Percentiles rank a stretch among this genome's conserved stretches.
phyloP scores from a whole-genome alignment of 2,888 invertebrate species.

The Tinea pellionella region DNA sequence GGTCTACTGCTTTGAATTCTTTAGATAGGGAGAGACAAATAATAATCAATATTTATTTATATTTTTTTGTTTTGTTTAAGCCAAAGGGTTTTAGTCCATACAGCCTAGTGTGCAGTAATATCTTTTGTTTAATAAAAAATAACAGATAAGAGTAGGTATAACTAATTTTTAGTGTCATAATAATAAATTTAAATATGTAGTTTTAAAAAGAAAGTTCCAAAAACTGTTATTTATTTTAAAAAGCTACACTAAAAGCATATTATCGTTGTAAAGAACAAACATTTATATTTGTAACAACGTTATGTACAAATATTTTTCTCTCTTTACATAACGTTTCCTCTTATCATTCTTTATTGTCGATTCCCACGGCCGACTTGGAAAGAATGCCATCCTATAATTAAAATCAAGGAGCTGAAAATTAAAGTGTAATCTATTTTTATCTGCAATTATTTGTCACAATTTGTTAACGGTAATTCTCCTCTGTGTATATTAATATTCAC shows the following conservation, averaged over 20 bases:
- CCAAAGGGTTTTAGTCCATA: too few relatives aligned
- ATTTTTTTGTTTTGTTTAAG: too few relatives aligned
- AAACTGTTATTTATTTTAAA: background rate
- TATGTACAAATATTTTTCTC: background rate
- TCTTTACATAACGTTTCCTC: slow-evolving; percentile 9
- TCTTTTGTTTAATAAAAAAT: too few relatives aligned
- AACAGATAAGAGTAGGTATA: too few relatives aligned
- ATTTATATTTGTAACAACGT: background rate
- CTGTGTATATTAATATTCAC: too few relatives aligned
- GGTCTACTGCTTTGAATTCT: background rate
- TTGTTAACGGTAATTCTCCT: too few relatives aligned
- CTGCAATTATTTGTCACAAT: background rate
- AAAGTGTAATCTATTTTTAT: background rate
- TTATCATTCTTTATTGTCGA: slow-evolving; percentile 26
- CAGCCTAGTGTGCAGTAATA: too few relatives aligned
- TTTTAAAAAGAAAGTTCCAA: background rate
- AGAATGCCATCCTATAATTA: slow-evolving; percentile 26
- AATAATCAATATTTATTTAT: too few relatives aligned
- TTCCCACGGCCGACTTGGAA: slow-evolving; percentile 42
- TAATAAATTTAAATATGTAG: background rate
- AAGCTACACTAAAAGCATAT: background rate
- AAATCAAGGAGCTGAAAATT: slow-evolving; percentile 8
- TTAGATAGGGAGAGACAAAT: background rate
- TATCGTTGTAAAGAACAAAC: background rate
- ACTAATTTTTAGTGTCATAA: too few relatives aligned